Percentiles rank a stretch among this genome's conserved stretches.
These are phyloP conservation scores for Incurvaria masculella DNA, from an alignment of 2,888 invertebrate species.

Conservation along the genomic window DNA sequence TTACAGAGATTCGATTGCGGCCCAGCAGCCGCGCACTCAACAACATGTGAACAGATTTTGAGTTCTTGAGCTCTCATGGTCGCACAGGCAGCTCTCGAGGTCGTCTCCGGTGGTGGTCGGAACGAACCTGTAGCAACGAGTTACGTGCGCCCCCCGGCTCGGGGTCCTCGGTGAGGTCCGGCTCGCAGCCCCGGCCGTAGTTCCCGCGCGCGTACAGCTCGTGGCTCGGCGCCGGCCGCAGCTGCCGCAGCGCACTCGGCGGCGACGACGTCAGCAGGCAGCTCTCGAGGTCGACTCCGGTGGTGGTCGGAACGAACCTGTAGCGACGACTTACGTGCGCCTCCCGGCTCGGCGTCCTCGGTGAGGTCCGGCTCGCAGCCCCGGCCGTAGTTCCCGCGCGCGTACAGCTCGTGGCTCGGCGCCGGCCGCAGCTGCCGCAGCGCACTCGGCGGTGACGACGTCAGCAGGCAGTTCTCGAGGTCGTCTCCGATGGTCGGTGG, in stretches of 20 bases:
- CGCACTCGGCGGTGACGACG: constrained; percentile 64
- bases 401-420: constrained; percentile 70
- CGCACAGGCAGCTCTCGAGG: constrained; percentile 32
- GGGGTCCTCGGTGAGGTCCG: constrained; percentile 52
- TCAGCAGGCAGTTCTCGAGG: constrained; percentile 72
- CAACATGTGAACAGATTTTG: too few species aligned
- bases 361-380: constrained; percentile 72
- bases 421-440: constrained; percentile 62
- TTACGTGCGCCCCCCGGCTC: constrained; percentile 30
- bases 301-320: constrained; percentile 31
- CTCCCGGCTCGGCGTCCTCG: constrained; percentile 30
- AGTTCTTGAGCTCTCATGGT: too few species aligned
- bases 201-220: constrained; percentile 80
- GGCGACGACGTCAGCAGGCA: constrained; percentile 74
- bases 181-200: constrained; percentile 79
- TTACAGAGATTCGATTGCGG: too few species aligned
- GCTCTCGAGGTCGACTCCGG: constrained; percentile 67
- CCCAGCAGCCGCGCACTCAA: too few species aligned
- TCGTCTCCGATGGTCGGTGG: constrained; percentile 62
- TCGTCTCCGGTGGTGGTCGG: constrained; percentile 61
- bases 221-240: constrained; percentile 77
- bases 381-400: constrained; percentile 76
- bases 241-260: constrained; percentile 18
- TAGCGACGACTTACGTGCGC: constrained; percentile 24
- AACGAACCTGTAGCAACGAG: constrained; percentile 63